phyloP scores from a whole-genome alignment of 2,797 vertebrate species.

The Sparus aurata region DNA sequence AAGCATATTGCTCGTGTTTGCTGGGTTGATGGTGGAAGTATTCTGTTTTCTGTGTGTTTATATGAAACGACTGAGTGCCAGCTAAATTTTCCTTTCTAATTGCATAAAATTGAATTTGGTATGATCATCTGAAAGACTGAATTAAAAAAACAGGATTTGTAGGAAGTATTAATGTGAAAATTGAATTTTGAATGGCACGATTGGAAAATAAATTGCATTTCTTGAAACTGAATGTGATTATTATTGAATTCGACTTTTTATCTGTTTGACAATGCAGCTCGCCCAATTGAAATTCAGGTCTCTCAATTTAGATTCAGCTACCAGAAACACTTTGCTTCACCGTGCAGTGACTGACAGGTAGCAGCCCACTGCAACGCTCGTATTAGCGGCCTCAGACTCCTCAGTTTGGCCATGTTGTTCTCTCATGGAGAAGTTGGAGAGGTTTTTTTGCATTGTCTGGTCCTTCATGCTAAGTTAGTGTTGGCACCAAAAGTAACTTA shows the following conservation, averaged over 20 bases:
- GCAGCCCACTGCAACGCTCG: not conserved
- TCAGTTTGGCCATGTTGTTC: not conserved
- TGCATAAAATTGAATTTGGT: slow-evolving; percentile 52
- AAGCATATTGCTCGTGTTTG: slow-evolving; percentile 63
- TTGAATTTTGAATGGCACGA: slow-evolving; percentile 17
- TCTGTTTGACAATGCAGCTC: slow-evolving; percentile 15
- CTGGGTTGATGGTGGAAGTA: slow-evolving; percentile 55
- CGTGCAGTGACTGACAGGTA: slow-evolving; percentile 19
- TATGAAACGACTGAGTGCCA: slow-evolving; percentile 29
- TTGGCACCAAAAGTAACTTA: not conserved
- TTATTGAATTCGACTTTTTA: slow-evolving; percentile 41
- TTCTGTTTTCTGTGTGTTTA: slow-evolving; percentile 44
- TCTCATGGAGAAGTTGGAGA: not conserved
- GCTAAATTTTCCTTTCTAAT: slow-evolving; percentile 23
- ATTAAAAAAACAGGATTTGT: slow-evolving; percentile 27
- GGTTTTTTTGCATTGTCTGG: not conserved
- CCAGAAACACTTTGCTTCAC: not conserved
- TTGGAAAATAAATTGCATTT: slow-evolving; percentile 28
- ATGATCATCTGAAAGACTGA: slow-evolving; percentile 32
- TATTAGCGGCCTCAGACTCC: not conserved
- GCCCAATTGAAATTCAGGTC: slow-evolving; percentile 32
- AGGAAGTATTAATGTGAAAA: slow-evolving; percentile 28
- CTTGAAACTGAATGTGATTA: slow-evolving; percentile 23
- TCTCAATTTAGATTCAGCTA: slow-evolving; percentile 15
- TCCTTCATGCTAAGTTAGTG: not conserved